phyloP scores from a whole-genome alignment of 2,797 vertebrate species.

The Cryptoblepharus egeriae region DNA sequence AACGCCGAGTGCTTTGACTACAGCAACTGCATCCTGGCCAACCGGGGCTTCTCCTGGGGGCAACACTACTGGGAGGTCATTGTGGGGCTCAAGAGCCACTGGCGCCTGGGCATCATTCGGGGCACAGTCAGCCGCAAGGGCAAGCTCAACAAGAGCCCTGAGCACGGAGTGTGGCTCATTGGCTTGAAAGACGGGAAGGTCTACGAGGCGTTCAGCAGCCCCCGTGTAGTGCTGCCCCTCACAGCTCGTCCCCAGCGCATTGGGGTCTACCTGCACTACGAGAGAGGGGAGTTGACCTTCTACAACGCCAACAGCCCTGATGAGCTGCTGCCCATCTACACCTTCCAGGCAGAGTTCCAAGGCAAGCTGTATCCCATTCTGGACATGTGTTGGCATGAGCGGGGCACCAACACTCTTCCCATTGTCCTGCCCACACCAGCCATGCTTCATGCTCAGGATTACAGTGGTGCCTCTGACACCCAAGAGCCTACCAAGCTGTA shows the following conservation, averaged over 20 bases:
- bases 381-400: conserved; percentile 86
- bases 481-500: conserved; percentile 50
- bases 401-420: conserved; percentile 79
- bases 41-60: conserved; percentile 84
- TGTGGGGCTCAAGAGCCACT: conserved; percentile 82
- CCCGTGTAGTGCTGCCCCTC: conserved; percentile 75
- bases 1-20: conserved; percentile 83
- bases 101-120: conserved; percentile 84
- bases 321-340: conserved; percentile 81
- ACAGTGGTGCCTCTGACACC: accelerated
- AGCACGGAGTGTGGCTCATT: conserved; percentile 83
- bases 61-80: conserved; percentile 89
- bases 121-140: conserved; percentile 81
- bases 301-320: conserved; percentile 80
- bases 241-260: conserved; percentile 71
- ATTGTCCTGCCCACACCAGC: conserved; percentile 69
- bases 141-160: conserved; percentile 83
- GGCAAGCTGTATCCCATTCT: conserved; percentile 86
- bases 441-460: accelerated
- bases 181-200: conserved; percentile 83
- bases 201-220: conserved; percentile 82
- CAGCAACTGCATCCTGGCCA: conserved; percentile 84
- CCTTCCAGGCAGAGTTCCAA: conserved; percentile 84
- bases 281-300: conserved; percentile 82
- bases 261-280: conserved; percentile 84